Percentiles rank a stretch among this genome's conserved stretches.
Conservation (phyloP, 2,113 vertebrate genomes). For the Triplophysa siluroides region DNA sequence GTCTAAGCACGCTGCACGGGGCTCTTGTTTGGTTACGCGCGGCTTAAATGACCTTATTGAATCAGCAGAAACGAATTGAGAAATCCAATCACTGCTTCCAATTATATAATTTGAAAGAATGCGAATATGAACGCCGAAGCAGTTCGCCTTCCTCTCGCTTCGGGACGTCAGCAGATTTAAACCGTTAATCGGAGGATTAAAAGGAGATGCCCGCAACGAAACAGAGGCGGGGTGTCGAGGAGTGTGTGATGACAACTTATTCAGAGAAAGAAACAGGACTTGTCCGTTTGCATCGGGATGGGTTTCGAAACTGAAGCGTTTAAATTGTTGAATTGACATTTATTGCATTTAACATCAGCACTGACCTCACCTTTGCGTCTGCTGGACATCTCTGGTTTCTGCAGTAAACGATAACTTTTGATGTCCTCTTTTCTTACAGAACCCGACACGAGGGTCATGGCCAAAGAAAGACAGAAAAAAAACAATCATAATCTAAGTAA, state of each 20-base stretch:
- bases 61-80: slow-evolving; percentile 78
- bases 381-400: not conserved
- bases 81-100: slow-evolving; percentile 81
- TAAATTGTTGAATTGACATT: not conserved
- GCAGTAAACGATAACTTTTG: slow-evolving; percentile 51
- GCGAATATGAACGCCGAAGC: slow-evolving; percentile 70
- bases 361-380: not conserved
- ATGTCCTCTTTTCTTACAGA: slow-evolving; percentile 71
- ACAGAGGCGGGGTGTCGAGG: slow-evolving; percentile 51
- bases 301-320: not conserved
- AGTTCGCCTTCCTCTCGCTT: slow-evolving; percentile 48
- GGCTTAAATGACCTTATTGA: slow-evolving; percentile 81
- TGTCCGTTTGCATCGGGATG: slow-evolving; percentile 9
- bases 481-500: slow-evolving; percentile 99
- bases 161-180: slow-evolving; percentile 63
- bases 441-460: slow-evolving; percentile 87
- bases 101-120: slow-evolving; percentile 84
- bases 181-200: slow-evolving; percentile 65
- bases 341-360: not conserved
- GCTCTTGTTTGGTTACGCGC: slow-evolving; percentile 72
- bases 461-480: slow-evolving; percentile 98
- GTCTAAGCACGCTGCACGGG: slow-evolving; percentile 74
- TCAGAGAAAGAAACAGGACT: slow-evolving; percentile 44
- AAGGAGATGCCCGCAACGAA: slow-evolving; percentile 60
- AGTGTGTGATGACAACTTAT: slow-evolving; percentile 57